phyloP scores from a whole-genome alignment of 92 coral and sea anemone genomes.

The Siderastrea siderea region DNA sequence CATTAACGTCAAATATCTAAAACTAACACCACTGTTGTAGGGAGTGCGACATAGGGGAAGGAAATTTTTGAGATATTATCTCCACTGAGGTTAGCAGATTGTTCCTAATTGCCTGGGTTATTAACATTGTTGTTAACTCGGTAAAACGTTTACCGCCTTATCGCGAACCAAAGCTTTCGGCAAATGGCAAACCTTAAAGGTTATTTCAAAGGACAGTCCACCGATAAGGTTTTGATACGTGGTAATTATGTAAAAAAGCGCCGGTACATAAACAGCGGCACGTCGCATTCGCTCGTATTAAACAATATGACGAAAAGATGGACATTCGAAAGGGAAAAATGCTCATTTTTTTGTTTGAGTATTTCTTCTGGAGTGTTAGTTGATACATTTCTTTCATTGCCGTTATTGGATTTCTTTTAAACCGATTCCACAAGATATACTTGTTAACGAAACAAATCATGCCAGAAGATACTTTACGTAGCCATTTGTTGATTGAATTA shows the following conservation, averaged over 20 bases:
- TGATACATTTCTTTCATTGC: background rate
- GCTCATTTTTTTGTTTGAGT: background rate
- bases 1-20: slow-evolving; percentile 68
- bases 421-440: background rate
- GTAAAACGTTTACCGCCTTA: slow-evolving; percentile 87
- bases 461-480: background rate
- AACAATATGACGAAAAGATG: background rate
- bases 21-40: slow-evolving; percentile 67
- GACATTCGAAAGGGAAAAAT: background rate
- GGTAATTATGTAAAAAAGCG: slow-evolving; percentile 29
- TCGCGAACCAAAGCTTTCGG: slow-evolving; percentile 61
- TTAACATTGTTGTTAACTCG: slow-evolving; percentile 92
- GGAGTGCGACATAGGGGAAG: slow-evolving; percentile 28
- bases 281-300: background rate
- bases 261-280: slow-evolving; percentile 37
- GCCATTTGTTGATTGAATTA: slow-evolving; percentile 11
- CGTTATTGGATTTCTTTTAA: background rate
- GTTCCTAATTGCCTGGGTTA: slow-evolving; percentile 96
- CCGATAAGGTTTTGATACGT: slow-evolving; percentile 42
- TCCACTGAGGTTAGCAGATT: slow-evolving; percentile 82
- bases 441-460: slow-evolving; percentile 37
- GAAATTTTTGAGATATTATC: slow-evolving; percentile 45
- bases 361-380: background rate
- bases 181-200: slow-evolving; percentile 33
- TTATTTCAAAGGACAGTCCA: slow-evolving; percentile 25